These are phyloP conservation scores for Heliconius sara DNA, from an alignment of 2,888 invertebrate species.

Conservation along the genomic window DNA sequence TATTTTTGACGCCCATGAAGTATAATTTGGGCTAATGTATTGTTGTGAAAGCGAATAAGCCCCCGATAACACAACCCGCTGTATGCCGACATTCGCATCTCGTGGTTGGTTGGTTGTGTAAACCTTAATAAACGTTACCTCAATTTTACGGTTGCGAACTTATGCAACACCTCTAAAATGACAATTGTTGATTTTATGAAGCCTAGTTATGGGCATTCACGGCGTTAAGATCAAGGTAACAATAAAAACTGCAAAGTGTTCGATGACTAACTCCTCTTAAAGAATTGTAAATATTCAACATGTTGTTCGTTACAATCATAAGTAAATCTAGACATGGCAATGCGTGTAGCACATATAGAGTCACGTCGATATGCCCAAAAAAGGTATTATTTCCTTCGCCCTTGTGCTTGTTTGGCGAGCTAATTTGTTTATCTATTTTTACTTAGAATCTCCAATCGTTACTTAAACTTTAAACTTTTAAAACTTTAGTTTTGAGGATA, in stretches of 20 bases:
- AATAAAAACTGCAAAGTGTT: not conserved
- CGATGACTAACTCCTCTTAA: conserved; percentile 10
- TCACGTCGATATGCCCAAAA: conserved; percentile 15
- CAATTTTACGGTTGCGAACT: conserved; percentile 40
- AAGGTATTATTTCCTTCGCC: conserved; percentile 15
- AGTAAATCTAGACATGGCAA: conserved; percentile 12
- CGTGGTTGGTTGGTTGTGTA: conserved; percentile 39
- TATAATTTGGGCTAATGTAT: conserved; percentile 33
- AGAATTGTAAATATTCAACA: conserved; percentile 14
- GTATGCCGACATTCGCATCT: not conserved
- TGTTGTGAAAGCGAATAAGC: conserved; percentile 10
- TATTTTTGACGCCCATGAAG: conserved; percentile 9
- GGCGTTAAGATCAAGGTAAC: conserved; percentile 32
- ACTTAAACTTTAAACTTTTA: not conserved
- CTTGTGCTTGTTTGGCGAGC: conserved; percentile 26
- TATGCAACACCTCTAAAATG: conserved; percentile 33
- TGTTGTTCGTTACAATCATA: conserved; percentile 7
- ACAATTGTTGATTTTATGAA: conserved; percentile 27
- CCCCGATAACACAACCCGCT: conserved; percentile 3
- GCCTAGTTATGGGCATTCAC: not conserved
- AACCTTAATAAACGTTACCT: conserved; percentile 36
- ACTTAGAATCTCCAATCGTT: conserved; percentile 3
- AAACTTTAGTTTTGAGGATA: not conserved
- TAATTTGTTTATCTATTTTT: conserved; percentile 7
- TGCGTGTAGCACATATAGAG: conserved; percentile 3